Base-by-base conservation (phyloP, 2,888 invertebrate species). In the Drosophila lacicola region DNA sequence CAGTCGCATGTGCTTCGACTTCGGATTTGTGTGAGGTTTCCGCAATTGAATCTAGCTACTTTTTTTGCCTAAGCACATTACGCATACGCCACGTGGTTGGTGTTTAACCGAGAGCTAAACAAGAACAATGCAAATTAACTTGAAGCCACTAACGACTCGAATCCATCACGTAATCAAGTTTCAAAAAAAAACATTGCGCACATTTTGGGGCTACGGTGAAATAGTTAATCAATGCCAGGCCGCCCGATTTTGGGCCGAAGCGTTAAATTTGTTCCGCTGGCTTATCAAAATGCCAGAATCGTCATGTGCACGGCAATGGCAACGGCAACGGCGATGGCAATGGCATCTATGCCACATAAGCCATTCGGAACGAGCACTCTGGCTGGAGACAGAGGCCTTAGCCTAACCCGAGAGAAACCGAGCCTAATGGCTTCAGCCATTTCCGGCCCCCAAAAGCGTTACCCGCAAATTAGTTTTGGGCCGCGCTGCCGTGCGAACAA, bases 131-230 rank as follows among this genome's bases (percentile, higher is more conserved):
- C 75, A 74, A 80, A 69, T 77, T 65, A 65, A 64, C 25, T 53
- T 67, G 55, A 60, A 69, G 67, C 77, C 83, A 37, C 17, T 78
- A 88, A 84, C 73, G 89, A 69, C 60, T 62, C 55, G 57, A 84
- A 88, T 84, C 89, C 83, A 84, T 84, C 83, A 86, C 80, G 86
- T 84, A 84, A 84, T 88, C 83, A 83, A 71, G 67, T 70, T 64
- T 60, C 39, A 1, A 17, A 17, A 49, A 62, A 73, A 50, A 68
- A 11, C 60, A 69, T 68, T 70, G 77, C 79, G 77, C 61, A 79
- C 67, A 45, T 64, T 68, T 61, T n/a, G 46, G 70, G 51, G 37
- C 36, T n/a, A 45, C 58, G 63, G 50, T 62, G 44, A 79, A 84
- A 85, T 85, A 84, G 83, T 88, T 88, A 84, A 84, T 84, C 83